These are phyloP conservation scores for Tigriopus japonicus DNA, from an alignment of 1,140 invertebrate genomes.

Conservation along the genomic window DNA sequence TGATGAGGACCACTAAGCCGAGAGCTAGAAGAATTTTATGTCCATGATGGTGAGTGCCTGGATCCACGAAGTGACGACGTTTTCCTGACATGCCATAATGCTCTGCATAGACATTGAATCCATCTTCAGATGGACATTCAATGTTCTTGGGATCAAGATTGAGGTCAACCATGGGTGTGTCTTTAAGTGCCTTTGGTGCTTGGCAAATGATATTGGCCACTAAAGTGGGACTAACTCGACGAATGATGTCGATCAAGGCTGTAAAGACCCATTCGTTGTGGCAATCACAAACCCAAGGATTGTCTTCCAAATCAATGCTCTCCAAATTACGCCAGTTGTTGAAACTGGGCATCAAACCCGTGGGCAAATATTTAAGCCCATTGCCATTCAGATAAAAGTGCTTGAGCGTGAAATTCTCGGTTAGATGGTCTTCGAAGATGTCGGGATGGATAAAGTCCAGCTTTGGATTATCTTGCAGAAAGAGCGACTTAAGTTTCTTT, in stretches of 20 bases:
- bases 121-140: background rate
- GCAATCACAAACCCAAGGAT: background rate
- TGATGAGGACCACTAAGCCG: no score
- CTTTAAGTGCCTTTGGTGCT: background rate
- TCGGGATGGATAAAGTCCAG: background rate
- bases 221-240: background rate
- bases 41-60: no score
- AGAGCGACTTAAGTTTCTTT: background rate
- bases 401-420: background rate
- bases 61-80: no score
- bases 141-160: background rate
- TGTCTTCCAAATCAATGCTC: background rate
- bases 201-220: background rate
- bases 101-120: background rate
- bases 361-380: background rate
- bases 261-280: background rate
- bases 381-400: background rate
- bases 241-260: background rate
- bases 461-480: background rate
- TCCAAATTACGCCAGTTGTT: background rate
- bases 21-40: no score
- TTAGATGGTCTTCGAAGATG: background rate
- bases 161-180: background rate
- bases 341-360: background rate
- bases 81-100: background rate